A percentile compares a stretch with the other conserved stretches of the same genome.
Conservation (phyloP, 2,113 vertebrate species). For the Helogale parvula region DNA sequence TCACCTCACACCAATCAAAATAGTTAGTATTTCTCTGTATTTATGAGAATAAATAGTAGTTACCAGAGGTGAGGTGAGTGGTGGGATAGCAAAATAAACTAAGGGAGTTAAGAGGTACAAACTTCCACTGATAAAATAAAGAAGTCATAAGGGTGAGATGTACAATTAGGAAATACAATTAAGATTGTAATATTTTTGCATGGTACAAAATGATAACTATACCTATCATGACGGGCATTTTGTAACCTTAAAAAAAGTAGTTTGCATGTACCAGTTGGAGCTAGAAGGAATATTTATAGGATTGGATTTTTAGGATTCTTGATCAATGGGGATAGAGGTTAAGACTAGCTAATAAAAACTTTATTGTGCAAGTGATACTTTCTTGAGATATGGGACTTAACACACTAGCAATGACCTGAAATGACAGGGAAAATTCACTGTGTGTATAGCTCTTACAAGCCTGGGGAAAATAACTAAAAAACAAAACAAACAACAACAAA, state of each 20-base stretch:
- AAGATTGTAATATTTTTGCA: neutral
- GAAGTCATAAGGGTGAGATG: neutral
- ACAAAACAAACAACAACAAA: too few species aligned
- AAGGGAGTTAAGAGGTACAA: neutral
- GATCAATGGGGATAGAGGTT: neutral
- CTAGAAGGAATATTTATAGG: neutral
- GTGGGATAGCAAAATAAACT: neutral
- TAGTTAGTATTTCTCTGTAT: neutral
- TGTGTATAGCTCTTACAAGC: neutral
- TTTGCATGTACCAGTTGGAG: neutral
- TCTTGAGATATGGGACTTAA: neutral
- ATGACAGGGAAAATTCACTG: neutral
- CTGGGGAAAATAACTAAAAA: neutral
- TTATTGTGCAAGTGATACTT: neutral
- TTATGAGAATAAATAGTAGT: neutral
- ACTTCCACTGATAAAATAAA: neutral
- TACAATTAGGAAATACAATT: neutral
- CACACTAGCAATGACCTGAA: neutral
- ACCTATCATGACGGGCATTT: neutral
- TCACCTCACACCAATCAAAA: neutral
- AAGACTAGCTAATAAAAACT: neutral
- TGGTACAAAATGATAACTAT: neutral
- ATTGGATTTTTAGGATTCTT: neutral
- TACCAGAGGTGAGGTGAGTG: neutral
- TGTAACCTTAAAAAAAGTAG: neutral